phyloP scores from a whole-genome alignment of 1,140 invertebrate genomes.

The Cyphomyrmex costatus region DNA sequence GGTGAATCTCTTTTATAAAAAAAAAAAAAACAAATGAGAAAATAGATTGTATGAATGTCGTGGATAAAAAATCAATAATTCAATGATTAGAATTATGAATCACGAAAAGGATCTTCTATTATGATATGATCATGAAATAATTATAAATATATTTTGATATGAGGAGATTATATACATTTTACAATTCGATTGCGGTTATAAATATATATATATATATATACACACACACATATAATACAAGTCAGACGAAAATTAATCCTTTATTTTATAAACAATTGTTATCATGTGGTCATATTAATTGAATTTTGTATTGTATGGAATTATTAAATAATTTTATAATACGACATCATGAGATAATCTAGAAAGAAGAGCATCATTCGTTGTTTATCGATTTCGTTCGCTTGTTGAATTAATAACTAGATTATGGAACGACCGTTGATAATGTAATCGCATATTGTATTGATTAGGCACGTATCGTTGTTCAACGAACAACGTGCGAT shows the following conservation, averaged over 20 bases:
- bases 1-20: background rate
- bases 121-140: background rate
- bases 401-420: conserved; percentile 44
- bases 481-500: conserved; percentile 13
- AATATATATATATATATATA: background rate
- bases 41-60: background rate
- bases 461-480: conserved; percentile 36
- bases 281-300: background rate
- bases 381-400: background rate
- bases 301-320: background rate
- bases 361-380: background rate
- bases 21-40: conserved; percentile 12
- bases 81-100: background rate
- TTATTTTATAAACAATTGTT: background rate
- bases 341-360: background rate
- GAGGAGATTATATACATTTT: background rate
- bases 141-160: conserved; percentile 20
- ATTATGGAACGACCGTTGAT: conserved; percentile 10
- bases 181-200: background rate
- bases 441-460: conserved; percentile 33
- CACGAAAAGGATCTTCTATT: background rate
- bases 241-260: background rate
- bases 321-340: background rate
- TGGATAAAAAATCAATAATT: background rate
- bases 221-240: background rate